Conservation (phyloP, 2,113 vertebrate genomes). For the Coptodon bakossiorum region DNA sequence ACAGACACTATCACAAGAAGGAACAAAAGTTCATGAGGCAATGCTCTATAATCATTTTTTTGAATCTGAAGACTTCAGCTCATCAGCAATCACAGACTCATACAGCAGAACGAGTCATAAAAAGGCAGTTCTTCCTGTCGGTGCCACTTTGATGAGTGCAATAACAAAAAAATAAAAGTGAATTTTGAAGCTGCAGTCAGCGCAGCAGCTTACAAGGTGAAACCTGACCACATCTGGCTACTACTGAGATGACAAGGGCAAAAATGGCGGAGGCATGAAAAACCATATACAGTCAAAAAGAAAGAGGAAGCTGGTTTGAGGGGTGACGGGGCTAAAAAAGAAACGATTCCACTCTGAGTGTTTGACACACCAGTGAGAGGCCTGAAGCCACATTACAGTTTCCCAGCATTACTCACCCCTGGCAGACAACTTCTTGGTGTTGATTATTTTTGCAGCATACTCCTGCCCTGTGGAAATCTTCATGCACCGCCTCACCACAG, state of each 20-base stretch:
- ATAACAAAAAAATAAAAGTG: background rate
- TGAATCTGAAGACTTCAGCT: background rate
- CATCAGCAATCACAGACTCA: background rate
- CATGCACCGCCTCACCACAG: constrained; percentile 93
- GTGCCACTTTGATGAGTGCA: background rate
- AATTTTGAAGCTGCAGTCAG: background rate
- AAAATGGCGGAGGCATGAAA: background rate
- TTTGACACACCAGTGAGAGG: background rate
- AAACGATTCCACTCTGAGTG: background rate
- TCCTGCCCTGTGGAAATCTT: constrained; percentile 95
- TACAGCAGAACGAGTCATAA: background rate
- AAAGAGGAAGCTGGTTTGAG: background rate
- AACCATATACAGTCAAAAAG: background rate
- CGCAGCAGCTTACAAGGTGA: background rate
- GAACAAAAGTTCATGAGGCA: background rate
- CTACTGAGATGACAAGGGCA: background rate
- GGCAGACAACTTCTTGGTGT: constrained; percentile 96
- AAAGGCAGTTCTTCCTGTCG: background rate
- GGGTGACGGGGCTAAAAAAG: background rate
- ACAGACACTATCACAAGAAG: background rate
- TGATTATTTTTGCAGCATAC: constrained; percentile 97
- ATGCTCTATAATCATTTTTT: background rate
- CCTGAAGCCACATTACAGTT: background rate
- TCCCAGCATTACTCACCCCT: constrained; percentile 76
- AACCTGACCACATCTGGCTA: background rate